Percentiles rank a stretch among this genome's conserved stretches.
Conservation (phyloP, 2,888 invertebrate species). For the Ceramica pisi region DNA sequence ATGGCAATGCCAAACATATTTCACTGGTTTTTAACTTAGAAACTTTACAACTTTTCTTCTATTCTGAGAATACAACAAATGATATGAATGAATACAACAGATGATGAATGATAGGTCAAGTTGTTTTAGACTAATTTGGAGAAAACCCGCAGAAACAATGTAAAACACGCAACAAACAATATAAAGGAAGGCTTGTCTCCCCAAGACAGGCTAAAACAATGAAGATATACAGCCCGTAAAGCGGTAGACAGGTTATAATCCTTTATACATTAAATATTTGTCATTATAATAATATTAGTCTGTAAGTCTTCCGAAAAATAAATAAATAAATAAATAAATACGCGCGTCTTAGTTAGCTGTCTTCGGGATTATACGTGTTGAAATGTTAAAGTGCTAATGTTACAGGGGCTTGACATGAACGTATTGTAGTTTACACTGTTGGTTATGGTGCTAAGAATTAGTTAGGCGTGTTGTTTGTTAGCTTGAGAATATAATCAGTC, state of each 20-base stretch:
- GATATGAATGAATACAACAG: no score
- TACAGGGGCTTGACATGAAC: no score
- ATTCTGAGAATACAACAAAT: no score
- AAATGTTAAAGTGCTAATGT: conserved; percentile 1
- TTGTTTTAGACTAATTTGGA: neutral
- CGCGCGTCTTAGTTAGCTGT: conserved; percentile 27
- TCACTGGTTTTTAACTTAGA: no score
- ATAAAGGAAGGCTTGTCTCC: neutral
- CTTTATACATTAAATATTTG: conserved; percentile 17
- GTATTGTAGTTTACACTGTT: neutral
- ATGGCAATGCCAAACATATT: no score
- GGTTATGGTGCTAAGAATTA: neutral
- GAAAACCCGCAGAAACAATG: neutral
- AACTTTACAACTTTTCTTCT: no score
- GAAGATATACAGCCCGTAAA: neutral
- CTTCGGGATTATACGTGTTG: conserved; percentile 15
- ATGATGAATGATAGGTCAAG: no score
- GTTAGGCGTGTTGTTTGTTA: neutral
- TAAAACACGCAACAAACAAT: neutral
- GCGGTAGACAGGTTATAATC: conserved; percentile 25
- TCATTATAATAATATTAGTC: no score
- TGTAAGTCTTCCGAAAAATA: no score
- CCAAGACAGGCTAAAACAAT: conserved; percentile 18
- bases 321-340: no score
- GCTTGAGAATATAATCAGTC: neutral